Percentiles rank a stretch among this genome's conserved stretches.
Evolutionary conservation across 2,888 invertebrate genomes (phyloP).

Genomic region (Acronicta alni): DNA sequence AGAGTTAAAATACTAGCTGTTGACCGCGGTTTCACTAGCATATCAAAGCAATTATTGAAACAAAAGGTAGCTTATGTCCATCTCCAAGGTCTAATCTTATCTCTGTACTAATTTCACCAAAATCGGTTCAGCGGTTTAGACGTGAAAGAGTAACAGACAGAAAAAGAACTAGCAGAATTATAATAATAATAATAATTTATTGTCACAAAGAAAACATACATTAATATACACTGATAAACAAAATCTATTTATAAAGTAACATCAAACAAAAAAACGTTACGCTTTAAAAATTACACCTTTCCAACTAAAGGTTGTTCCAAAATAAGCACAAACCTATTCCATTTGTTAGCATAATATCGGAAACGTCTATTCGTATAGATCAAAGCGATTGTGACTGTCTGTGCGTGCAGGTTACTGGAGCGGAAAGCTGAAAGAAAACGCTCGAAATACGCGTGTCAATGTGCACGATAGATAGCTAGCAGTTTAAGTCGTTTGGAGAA

Average conservation of each 20-base stretch:
- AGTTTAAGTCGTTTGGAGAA: constrained; percentile 24
- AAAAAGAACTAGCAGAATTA: too few species aligned
- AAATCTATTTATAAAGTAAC: constrained; percentile 16
- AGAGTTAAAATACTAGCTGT: too few species aligned
- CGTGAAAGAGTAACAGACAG: too few species aligned
- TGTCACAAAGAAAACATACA: too few species aligned
- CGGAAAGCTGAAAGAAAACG: constrained; percentile 71
- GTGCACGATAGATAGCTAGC: constrained; percentile 37
- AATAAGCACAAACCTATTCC: constrained; percentile 33
- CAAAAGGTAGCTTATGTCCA: too few species aligned
- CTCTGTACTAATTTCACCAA: too few species aligned
- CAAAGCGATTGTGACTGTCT: constrained; percentile 66
- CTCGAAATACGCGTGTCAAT: constrained; percentile 59
- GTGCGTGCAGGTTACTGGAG: constrained; percentile 60
- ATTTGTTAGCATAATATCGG: constrained; percentile 55
- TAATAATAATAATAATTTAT: too few species aligned
- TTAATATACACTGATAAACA: too few species aligned
- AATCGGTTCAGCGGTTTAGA: too few species aligned
- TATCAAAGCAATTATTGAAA: too few species aligned
- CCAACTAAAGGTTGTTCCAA: constrained; percentile 10
- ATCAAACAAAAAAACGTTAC: constrained; percentile 21
- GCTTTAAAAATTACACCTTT: constrained; percentile 1
- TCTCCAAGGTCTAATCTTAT: too few species aligned
- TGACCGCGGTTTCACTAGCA: too few species aligned
- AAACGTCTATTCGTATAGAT: constrained; percentile 61